phyloP scores from a whole-genome alignment of 1,140 invertebrate genomes.

The Leptinotarsa defecta region DNA sequence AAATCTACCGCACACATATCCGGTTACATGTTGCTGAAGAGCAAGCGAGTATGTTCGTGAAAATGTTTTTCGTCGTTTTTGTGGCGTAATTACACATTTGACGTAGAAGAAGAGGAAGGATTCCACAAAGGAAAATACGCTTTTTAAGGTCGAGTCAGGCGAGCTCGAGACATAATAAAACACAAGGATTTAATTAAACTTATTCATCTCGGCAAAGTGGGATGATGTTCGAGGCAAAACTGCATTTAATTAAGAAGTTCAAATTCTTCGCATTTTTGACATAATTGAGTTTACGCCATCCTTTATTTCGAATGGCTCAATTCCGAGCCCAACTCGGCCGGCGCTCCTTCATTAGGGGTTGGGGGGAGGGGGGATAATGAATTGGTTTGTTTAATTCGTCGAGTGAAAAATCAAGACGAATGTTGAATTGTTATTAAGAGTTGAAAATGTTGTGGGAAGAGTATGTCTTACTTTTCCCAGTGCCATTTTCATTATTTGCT shows the following conservation, averaged over 20 bases:
- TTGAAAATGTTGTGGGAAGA: neutral
- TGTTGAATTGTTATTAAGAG: neutral
- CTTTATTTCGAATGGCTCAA: constrained; percentile 53
- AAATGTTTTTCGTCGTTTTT: constrained; percentile 6
- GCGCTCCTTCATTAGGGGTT: neutral
- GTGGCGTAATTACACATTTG: constrained; percentile 24
- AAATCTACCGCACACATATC: neutral
- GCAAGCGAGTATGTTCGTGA: neutral
- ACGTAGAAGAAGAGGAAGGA: constrained; percentile 7
- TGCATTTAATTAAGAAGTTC: constrained; percentile 58
- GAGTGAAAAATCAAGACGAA: neutral
- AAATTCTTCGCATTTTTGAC: constrained; percentile 57
- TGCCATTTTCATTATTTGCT: too few species aligned
- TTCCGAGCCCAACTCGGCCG: constrained; percentile 22
- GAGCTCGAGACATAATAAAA: constrained; percentile 51
- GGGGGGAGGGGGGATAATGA: neutral
- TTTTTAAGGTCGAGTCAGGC: constrained; percentile 39
- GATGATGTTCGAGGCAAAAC: constrained; percentile 51
- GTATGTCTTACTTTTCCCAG: too few species aligned
- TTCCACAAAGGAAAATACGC: constrained; percentile 21
- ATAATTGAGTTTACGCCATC: constrained; percentile 55
- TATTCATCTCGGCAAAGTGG: constrained; percentile 57
- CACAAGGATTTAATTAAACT: constrained; percentile 58
- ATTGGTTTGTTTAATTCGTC: constrained; percentile 9
- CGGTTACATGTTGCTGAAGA: neutral